Evolutionary conservation across 2,888 invertebrate genomes (phyloP), one percentile per base, ranked within the genome.

Genomic region (Pediacus dermestoides): DNA sequence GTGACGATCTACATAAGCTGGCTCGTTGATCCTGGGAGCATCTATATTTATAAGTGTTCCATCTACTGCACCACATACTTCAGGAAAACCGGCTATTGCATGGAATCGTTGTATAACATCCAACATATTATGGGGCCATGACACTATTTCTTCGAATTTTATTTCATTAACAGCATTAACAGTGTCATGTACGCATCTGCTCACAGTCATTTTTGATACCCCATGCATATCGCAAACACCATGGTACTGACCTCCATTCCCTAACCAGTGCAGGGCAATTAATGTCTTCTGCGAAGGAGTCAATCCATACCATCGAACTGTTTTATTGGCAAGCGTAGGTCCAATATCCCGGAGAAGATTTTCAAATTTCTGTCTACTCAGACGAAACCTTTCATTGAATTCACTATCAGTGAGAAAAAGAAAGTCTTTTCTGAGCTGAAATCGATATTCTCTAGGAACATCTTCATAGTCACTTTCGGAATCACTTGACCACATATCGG

Each of bases 141-240:
- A 11, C 11, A 50, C 37, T 11, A 39, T 23, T 21, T 18, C 21
- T 7, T 42, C 31, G 39, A 50, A 53, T 45, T 51, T 39, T 26
- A 42, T 38, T 25, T 39, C 33, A 34, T 46, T 46, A 23, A 51
- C 45, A 18, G 46, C 45, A 35, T 16, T 28, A n/a, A 41, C 40
- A 33, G 44, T 16, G 9, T 37, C 34, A 22, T 41, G 39, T 11
- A 55, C 42, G 30, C 46, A 44, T 38, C 51, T 44, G 35, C 47
- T 48, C 2, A 52, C 48, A 11, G 47, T 55, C 16, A 43, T 42
- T 48, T 51, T 55, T 25, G 44, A 43, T 27, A 55, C 42, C n/a
- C 52, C 50, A 44, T 54, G 53, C 44, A 50, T 53, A 33, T 48
- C 53, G 14, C 47, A 48, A 37, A 55, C 38, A 9, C 35, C 31